These are phyloP conservation scores for Lanistes nyassanus DNA, from an alignment of 1,140 invertebrate species.

Conservation along the genomic window DNA sequence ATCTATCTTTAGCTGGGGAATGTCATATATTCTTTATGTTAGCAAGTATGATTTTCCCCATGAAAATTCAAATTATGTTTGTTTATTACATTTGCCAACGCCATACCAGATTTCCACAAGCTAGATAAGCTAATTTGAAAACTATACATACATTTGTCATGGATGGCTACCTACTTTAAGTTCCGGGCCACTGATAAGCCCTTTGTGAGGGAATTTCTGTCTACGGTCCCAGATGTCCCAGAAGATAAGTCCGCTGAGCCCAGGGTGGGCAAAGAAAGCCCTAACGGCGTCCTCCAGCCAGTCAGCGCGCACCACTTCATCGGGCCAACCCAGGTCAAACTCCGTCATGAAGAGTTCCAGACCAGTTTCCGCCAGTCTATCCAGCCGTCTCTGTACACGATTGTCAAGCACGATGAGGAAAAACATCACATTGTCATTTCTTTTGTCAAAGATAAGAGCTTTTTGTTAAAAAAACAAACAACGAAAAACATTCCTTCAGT, in stretches of 20 bases:
- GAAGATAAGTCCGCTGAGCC: conserved; percentile 13
- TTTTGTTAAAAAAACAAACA: too few species aligned
- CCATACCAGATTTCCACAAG: too few species aligned
- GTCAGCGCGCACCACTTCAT: conserved; percentile 21
- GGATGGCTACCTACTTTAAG: background rate
- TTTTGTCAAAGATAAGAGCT: too few species aligned
- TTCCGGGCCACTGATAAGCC: background rate
- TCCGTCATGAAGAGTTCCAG: conserved; percentile 16
- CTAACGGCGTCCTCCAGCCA: conserved; percentile 24
- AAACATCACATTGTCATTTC: too few species aligned
- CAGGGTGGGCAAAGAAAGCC: conserved; percentile 17
- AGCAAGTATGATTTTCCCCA: too few species aligned
- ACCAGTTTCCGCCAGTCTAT: conserved; percentile 3
- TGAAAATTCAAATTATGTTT: too few species aligned
- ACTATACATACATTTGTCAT: background rate
- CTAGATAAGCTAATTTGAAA: too few species aligned
- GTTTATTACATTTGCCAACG: too few species aligned
- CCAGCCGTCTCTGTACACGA: conserved; percentile 11
- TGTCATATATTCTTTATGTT: too few species aligned
- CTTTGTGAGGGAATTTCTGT: background rate
- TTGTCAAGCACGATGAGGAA: too few species aligned
- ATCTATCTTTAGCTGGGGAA: too few species aligned
- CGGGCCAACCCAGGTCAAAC: conserved; percentile 21
- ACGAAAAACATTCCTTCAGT: too few species aligned
- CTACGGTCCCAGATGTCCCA: background rate